Base-by-base conservation (phyloP, 2,888 invertebrate genomes). In the Branchipolynoe longqiensis region DNA sequence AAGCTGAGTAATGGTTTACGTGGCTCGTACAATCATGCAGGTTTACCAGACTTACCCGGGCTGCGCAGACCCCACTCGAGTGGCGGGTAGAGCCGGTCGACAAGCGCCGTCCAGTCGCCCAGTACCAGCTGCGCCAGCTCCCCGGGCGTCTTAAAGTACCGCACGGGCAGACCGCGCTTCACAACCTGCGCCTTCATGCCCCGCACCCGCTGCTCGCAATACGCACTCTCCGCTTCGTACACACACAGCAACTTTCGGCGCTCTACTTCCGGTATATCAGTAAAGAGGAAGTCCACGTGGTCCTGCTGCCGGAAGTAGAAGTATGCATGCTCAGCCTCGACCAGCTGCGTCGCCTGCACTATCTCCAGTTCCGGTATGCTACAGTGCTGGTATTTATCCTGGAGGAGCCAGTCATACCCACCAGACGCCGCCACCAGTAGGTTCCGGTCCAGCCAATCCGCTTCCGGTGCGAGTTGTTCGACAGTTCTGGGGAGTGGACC, bases 241-340 rank as follows among this genome's bases (percentile, higher is more conserved):
- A 86, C 40, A 14, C 58, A 84, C 33, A 89, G 86, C 62, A 87
- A 84, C 18, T 86, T 85, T 25, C 86, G 78, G 48, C 87, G 87
- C 62, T 85, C 84, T 0, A 78, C 78, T 8, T 85, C 86, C 3
- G 86, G 74, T 25, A 89, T 59, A n/a, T 86, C 85, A 18, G 69
- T 48, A 81, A 73, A 86, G 56, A 88, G 85, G 3, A 82, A 33
- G 54, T 89, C 87, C 8, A 85, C 33, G 73, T 88, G 88, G 73
- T 92, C 92, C 0, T 90, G 91, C 85, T 92, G 91, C 4, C 93
- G 89, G 88, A 92, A 92, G 89, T 93, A 93, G 87, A 93, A 92
- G 83, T 90, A 89, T 83, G 91, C 90, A 87, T 91, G 90, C n/a
- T 90, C 89, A 14, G 74, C 62, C 14, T 84, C 87, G 14, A 54